Evolutionary conservation across 1,140 invertebrate species (phyloP).

Genomic region (Drosophila nebulosa): DNA sequence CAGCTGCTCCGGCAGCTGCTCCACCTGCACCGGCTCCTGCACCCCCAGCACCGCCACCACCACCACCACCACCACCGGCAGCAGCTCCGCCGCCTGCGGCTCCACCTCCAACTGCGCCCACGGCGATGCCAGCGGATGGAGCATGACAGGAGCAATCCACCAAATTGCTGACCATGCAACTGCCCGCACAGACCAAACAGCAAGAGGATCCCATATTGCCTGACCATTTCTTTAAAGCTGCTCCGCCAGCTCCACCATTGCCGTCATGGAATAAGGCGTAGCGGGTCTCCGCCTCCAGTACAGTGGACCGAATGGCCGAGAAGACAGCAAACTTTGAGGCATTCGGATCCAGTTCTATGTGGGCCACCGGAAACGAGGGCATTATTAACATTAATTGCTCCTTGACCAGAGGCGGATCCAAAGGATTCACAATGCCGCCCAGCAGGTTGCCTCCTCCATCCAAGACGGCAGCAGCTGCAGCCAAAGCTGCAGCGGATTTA

Average conservation of each 20-base stretch:
- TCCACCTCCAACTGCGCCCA: conserved; percentile 20
- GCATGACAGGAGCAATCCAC: conserved; percentile 71
- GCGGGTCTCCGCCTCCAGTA: conserved; percentile 75
- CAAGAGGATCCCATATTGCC: conserved; percentile 54
- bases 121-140: neutral
- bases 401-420: conserved; percentile 70
- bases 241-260: neutral
- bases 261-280: conserved; percentile 73
- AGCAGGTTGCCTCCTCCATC: conserved; percentile 39
- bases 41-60: neutral
- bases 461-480: conserved; percentile 58
- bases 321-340: conserved; percentile 80
- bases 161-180: conserved; percentile 67
- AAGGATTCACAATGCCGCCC: conserved; percentile 59
- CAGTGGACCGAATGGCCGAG: conserved; percentile 74
- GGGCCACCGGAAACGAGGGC: conserved; percentile 68
- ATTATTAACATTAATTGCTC: conserved; percentile 63
- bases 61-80: conserved; percentile 1
- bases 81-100: neutral
- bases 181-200: conserved; percentile 65
- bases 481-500: conserved; percentile 60
- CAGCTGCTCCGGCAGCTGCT: conserved; percentile 6
- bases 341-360: conserved; percentile 79
- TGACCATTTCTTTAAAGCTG: conserved; percentile 45
- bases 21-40: conserved; percentile 13